Evolutionary conservation across 2,113 vertebrate species (phyloP), one percentile per base, ranked within the genome.

Genomic region (Pangasianodon gigas): DNA sequence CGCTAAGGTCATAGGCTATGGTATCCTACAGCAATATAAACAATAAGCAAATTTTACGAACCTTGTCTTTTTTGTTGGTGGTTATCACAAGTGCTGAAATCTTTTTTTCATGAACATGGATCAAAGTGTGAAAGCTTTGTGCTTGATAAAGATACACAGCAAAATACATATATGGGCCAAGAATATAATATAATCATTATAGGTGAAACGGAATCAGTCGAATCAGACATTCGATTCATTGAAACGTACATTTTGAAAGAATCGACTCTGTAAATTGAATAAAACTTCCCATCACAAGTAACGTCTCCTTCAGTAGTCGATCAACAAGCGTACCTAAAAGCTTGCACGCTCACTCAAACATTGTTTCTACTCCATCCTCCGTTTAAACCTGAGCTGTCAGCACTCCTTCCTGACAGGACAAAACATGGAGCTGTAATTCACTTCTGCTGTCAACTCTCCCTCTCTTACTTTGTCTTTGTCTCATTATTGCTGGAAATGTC

Each of bases 331-430:
- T 2, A 74, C 16, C 69, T 48, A 26, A 46, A 26, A 21, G 44
- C 74, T 44, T 14, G 9, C 41, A 77, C 21, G 6, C 26, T 51
- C 46, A 51, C 81, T 37, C 52, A 51, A 37, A n/a, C 51, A 4
- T 18, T 74, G n/a, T 54, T 87, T 67, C 19, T 14, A 21, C 74
- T 48, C 16, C 4, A 9, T 77, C 41, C 48, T 84, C 37, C 16
- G 56, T 67, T 86, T 48, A 87, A 84, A 67, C 37, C 81, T 88
- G 69, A 85, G 84, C 92, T 89, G 85, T 91, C 89, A 92, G 37
- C 85, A 8, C 19, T 82, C 16, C 58, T 89, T 91, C 90, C 91
- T 81, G 87, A 71, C 51, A 41, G 52, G 71, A 65, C 87, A 86
- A 88, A 90, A 88, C 84, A 37, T 67, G 32, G 80, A 32, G 56